Evolutionary conservation across 2,888 invertebrate genomes (phyloP).

Genomic region (Pseudococcus viburni): DNA sequence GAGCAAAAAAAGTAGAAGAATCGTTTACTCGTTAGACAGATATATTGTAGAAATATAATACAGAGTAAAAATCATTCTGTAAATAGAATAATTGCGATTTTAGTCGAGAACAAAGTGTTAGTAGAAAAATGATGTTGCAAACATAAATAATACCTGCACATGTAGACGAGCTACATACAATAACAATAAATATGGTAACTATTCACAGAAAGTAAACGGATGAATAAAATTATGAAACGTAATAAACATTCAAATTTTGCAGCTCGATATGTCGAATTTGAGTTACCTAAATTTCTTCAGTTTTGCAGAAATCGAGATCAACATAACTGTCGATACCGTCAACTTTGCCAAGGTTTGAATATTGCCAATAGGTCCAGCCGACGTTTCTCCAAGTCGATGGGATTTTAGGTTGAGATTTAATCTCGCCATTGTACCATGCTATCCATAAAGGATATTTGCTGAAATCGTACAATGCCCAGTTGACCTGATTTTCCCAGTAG

Average conservation of each 20-base stretch:
- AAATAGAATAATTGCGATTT: background rate
- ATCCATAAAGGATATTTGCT: conserved; percentile 37
- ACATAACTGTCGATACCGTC: conserved; percentile 25
- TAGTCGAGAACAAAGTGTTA: background rate
- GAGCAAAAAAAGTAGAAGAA: background rate
- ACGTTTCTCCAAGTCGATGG: conserved; percentile 35
- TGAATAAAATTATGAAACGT: background rate
- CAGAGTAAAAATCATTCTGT: conserved; percentile 11
- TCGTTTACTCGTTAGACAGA: background rate
- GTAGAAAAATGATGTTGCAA: conserved; percentile 27
- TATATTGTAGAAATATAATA: conserved; percentile 29
- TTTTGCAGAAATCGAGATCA: conserved; percentile 22
- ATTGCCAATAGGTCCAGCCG: conserved; percentile 38
- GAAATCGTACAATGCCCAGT: conserved; percentile 29
- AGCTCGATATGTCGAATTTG: background rate
- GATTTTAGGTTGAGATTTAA: conserved; percentile 1
- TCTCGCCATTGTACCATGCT: conserved; percentile 22
- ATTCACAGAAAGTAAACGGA: conserved; percentile 45
- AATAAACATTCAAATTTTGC: conserved; percentile 7
- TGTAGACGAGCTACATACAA: background rate
- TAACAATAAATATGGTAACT: conserved; percentile 53
- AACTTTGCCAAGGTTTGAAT: background rate
- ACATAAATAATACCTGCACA: background rate
- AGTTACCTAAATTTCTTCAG: background rate
- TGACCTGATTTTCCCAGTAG: conserved; percentile 50